Evolutionary conservation across 2,888 invertebrate genomes (phyloP).

Genomic region (Caenorhabditis virilis): DNA sequence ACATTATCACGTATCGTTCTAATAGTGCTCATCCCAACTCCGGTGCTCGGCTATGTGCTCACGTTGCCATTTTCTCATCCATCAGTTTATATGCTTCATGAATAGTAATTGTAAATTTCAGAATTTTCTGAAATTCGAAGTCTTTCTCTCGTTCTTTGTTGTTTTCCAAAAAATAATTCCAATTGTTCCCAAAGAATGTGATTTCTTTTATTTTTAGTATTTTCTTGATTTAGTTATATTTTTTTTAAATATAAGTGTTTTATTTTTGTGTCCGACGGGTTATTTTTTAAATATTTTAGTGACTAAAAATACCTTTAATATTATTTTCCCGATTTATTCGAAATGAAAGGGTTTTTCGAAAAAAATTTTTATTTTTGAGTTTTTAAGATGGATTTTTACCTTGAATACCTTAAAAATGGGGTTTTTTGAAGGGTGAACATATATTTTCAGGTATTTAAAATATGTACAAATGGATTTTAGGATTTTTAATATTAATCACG

Average conservation of each 20-base stretch:
- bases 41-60: slow-evolving; percentile 53
- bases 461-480: neutral
- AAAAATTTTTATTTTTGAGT: neutral
- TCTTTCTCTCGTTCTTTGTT: neutral
- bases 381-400: neutral
- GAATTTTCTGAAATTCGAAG: slow-evolving; percentile 3
- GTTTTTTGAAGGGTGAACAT: too few relatives aligned
- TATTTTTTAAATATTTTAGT: too few relatives aligned
- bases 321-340: too few relatives aligned
- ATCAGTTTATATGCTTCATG: slow-evolving; percentile 33
- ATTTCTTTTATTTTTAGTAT: slow-evolving; percentile 1
- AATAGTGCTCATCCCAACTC: slow-evolving; percentile 48
- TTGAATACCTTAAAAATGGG: too few relatives aligned
- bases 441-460: too few relatives aligned
- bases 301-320: too few relatives aligned
- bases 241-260: neutral
- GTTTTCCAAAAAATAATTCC: neutral
- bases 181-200: slow-evolving; percentile 1
- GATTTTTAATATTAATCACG: neutral
- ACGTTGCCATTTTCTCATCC: slow-evolving; percentile 58
- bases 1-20: slow-evolving; percentile 15
- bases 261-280: too few relatives aligned
- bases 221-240: neutral
- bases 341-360: too few relatives aligned
- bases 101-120: slow-evolving; percentile 1